Evolutionary conservation across 2,797 vertebrate species (phyloP).

Genomic region (Ciconia nigra): DNA sequence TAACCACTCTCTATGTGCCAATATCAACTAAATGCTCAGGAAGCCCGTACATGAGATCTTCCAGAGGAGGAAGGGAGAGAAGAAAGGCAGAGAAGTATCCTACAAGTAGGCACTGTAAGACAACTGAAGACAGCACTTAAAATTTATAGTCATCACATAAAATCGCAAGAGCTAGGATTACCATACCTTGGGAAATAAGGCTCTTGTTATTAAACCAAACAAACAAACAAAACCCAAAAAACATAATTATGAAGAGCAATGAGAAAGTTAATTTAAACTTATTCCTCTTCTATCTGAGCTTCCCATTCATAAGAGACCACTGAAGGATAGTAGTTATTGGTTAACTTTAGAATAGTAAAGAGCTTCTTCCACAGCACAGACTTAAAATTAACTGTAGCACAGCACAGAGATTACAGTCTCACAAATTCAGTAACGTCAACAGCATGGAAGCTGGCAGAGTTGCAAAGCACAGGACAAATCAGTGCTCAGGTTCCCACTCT

Average conservation of each 20-base stretch:
- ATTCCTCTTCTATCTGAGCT: background rate
- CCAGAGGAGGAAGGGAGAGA: background rate
- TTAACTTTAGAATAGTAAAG: background rate
- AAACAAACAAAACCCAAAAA: background rate
- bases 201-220: background rate
- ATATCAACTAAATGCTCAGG: background rate
- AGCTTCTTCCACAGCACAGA: background rate
- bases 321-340: background rate
- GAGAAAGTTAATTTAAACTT: background rate
- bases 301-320: background rate
- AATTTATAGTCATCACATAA: background rate
- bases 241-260: background rate
- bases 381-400: background rate
- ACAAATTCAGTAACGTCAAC: background rate
- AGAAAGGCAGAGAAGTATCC: background rate
- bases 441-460: background rate
- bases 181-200: background rate
- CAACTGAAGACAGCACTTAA: background rate
- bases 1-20: fast-evolving
- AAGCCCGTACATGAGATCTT: background rate
- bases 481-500: no score
- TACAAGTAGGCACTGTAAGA: background rate
- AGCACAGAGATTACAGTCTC: background rate
- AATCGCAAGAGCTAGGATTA: background rate
- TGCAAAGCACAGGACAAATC: background rate